Percentiles rank a stretch among this genome's conserved stretches.
Evolutionary conservation across 1,140 invertebrate genomes (phyloP).

Genomic region (Papilio xuthus): DNA sequence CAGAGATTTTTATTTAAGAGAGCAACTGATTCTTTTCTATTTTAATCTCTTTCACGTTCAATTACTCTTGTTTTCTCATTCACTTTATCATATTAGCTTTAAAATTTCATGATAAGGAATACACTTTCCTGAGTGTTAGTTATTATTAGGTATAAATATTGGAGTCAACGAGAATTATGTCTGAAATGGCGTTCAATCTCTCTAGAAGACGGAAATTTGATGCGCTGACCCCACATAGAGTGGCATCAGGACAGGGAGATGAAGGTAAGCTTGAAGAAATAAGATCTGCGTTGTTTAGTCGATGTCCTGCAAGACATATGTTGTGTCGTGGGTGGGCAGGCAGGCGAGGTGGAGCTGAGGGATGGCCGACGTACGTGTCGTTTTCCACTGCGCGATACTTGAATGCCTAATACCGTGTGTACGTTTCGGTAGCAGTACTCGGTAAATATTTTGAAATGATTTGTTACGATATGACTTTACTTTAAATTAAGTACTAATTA

Average conservation of each 20-base stretch:
- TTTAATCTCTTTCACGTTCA: no score
- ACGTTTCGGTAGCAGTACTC: neutral
- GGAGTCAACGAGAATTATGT: no score
- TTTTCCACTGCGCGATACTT: constrained; percentile 7
- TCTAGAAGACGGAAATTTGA: neutral
- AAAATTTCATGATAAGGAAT: no score
- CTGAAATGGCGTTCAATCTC: neutral
- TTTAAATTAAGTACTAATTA: neutral
- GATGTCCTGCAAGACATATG: constrained; percentile 39
- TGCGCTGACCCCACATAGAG: neutral
- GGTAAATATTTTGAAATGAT: neutral
- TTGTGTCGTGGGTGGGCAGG: constrained; percentile 18
- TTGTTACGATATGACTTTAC: neutral
- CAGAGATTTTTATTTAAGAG: no score
- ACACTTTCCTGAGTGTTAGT: no score
- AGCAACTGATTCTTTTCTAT: no score
- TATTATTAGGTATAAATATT: no score
- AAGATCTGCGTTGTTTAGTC: neutral
- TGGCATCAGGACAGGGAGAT: neutral
- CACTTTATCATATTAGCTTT: no score
- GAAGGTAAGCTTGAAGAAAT: neutral
- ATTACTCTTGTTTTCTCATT: no score
- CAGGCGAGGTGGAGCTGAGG: constrained; percentile 19
- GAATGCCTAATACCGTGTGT: constrained; percentile 32
- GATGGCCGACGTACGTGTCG: constrained; percentile 37